Evolutionary conservation across 2,888 invertebrate genomes (phyloP).

Genomic region (Brachycybe producta): DNA sequence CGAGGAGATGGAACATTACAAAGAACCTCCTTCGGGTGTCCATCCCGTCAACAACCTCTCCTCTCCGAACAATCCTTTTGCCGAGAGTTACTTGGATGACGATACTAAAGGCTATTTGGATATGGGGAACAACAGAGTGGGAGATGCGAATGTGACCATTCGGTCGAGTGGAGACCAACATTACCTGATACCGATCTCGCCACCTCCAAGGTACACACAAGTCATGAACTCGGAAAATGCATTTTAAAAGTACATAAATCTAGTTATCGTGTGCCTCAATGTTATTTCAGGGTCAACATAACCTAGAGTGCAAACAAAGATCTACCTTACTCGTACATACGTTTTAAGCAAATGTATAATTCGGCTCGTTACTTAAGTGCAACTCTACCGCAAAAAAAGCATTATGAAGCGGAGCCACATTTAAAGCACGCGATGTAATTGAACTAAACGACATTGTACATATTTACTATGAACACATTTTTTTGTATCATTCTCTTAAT

Average conservation of each 20-base stretch:
- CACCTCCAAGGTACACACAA: constrained; percentile 14
- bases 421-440: background rate
- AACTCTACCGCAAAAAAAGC: no score
- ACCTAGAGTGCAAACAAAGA: no score
- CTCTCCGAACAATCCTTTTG: constrained; percentile 7
- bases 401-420: no score
- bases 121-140: constrained; percentile 7
- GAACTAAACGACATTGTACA: background rate
- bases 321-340: no score
- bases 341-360: no score
- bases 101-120: constrained; percentile 6
- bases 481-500: background rate
- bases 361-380: no score
- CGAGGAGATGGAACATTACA: no score
- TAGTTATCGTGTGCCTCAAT: background rate
- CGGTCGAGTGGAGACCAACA: background rate
- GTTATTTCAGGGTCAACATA: background rate
- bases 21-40: background rate
- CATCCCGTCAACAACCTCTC: background rate
- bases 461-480: background rate
- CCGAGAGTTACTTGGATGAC: background rate
- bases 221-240: background rate
- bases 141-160: background rate
- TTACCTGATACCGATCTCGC: background rate
- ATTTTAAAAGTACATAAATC: background rate